Evolutionary conservation across 2,888 invertebrate genomes (phyloP).

Genomic region (Endotricha flammealis): DNA sequence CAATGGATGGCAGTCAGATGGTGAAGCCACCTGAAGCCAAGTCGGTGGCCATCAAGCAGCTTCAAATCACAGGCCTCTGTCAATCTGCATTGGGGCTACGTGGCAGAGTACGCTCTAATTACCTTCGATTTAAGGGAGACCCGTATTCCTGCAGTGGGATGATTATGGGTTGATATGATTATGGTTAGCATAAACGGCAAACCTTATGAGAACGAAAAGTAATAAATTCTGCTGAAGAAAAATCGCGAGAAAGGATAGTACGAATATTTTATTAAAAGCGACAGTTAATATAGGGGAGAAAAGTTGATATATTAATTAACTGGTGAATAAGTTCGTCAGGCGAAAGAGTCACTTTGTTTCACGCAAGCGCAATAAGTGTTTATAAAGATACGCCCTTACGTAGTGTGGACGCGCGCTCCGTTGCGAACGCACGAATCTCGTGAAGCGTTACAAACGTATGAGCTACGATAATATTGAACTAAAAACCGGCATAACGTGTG

Average conservation of each 20-base stretch:
- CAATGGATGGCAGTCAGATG: no score
- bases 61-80: no score
- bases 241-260: constrained; percentile 32
- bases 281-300: constrained; percentile 66
- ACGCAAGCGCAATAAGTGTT: constrained; percentile 63
- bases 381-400: constrained; percentile 60
- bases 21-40: no score
- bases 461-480: constrained; percentile 31
- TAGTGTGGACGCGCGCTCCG: constrained; percentile 57
- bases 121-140: no score
- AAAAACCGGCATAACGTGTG: constrained; percentile 39
- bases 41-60: no score
- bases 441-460: constrained; percentile 32
- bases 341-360: constrained; percentile 66
- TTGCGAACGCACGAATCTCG: constrained; percentile 36
- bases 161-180: no score
- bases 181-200: no score
- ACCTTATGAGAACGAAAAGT: no score
- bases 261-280: constrained; percentile 67
- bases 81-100: no score
- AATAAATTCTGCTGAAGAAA: no score
- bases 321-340: constrained; percentile 70
- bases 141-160: no score
- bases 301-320: constrained; percentile 78
- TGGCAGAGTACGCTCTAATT: no score